Conservation (phyloP, 2,888 invertebrate genomes). For the Sarcophaga rosellei region DNA sequence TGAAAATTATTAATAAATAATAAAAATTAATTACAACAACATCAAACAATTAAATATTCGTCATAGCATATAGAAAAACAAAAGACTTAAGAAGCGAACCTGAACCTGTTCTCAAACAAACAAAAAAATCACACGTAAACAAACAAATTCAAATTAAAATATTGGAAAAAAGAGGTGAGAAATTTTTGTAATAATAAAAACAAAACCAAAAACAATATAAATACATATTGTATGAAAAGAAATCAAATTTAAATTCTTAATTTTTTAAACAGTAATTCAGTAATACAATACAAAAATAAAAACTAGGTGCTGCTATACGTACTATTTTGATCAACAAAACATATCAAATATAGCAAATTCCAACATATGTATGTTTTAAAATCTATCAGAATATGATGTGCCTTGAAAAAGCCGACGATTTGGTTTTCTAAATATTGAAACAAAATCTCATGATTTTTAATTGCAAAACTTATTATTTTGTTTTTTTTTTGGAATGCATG, state of each 20-base stretch:
- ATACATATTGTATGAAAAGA: background rate
- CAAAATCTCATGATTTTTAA: background rate
- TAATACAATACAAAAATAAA: too few relatives aligned
- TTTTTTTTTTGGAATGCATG: background rate
- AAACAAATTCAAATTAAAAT: background rate
- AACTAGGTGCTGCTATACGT: too few relatives aligned
- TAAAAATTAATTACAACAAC: too few relatives aligned
- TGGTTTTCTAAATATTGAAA: background rate
- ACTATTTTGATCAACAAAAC: background rate
- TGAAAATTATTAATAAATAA: too few relatives aligned
- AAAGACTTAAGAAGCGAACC: slow-evolving; percentile 13
- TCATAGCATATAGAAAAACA: background rate
- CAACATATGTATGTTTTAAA: too few relatives aligned
- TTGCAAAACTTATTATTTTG: background rate
- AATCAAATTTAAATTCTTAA: background rate
- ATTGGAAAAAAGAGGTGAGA: too few relatives aligned
- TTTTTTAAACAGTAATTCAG: too few relatives aligned
- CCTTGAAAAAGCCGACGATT: background rate
- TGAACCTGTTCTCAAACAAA: background rate
- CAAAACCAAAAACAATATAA: background rate
- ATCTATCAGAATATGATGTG: too few relatives aligned
- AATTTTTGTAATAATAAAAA: background rate
- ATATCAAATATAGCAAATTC: background rate
- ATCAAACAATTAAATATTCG: too few relatives aligned
- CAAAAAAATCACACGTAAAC: too few relatives aligned